Evolutionary conservation across 2,888 invertebrate species (phyloP), one percentile per base, ranked within the genome.

Genomic region (Hedya salicella): DNA sequence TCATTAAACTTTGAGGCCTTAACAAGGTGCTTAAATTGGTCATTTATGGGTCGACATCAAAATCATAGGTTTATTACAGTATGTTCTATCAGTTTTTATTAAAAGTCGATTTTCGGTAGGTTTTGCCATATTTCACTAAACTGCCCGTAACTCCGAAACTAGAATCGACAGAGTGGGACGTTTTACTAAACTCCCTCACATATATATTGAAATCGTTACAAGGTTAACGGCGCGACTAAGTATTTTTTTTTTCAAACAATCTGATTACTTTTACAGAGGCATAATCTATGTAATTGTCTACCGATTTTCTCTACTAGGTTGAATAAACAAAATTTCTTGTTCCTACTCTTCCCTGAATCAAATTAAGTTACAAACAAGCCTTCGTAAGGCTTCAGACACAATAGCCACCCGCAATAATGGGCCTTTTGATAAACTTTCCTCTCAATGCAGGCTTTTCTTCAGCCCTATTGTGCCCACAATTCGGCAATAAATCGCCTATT

Each of bases 381-480:
- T 63, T 54, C 56, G 40, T 63, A 63, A 56, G 56, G 63, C 63
- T 56, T 63, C 56, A 63, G 48, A 49, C 67, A 68, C 69, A 68
- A 69, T 68, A 52, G 66, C 61, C 62, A 48, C 62, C 63, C 68
- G 59, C 68, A 69, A 71, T 70, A 73, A 73, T 74, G 69, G 73
- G 67, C 46, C 72, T 71, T 73, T 76, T 76, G 74, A 75, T 75
- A 72, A 71, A 73, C 70, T 73, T 71, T 71, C 74, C 73, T 70
- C 70, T 72, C 71, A 71, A 70, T 70, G 69, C 71, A 69, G 67
- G 68, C 68, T 69, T 71, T 62, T 70, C 69, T 70, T 66, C 68
- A 65, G 71, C 65, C 71, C 57, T 64, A 57, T 57, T 64, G 64
- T 64, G 57, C 32, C 44, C 57, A 57, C 50, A 57, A 57, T 64